Conservation (phyloP, 2,797 vertebrate genomes). For the Stomatorhinus walkeri region DNA sequence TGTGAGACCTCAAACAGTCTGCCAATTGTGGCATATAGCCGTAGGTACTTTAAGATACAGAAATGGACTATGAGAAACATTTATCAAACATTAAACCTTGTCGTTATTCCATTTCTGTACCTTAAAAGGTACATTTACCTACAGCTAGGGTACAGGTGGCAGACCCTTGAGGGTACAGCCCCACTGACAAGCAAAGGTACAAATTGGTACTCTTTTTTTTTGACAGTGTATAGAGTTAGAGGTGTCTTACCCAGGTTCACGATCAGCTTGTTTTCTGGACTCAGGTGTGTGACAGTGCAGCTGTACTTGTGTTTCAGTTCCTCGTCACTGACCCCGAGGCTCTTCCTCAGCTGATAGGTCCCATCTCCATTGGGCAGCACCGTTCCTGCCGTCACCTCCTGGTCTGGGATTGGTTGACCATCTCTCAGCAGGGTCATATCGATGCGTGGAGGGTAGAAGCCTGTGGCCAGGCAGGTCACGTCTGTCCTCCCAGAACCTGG, state of each 20-base stretch:
- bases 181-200: no score
- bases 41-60: no score
- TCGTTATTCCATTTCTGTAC: no score
- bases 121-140: no score
- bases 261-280: conserved; percentile 23
- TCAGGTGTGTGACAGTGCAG: conserved; percentile 25
- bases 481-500: neutral
- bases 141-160: no score
- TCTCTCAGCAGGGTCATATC: conserved; percentile 8
- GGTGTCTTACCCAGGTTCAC: neutral
- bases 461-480: conserved; percentile 26
- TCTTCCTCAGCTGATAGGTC: conserved; percentile 28
- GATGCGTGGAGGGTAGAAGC: conserved; percentile 30
- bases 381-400: conserved; percentile 15
- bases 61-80: no score
- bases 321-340: conserved; percentile 10
- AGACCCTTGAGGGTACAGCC: no score
- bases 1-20: no score
- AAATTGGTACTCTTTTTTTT: no score
- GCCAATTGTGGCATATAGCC: no score
- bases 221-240: neutral
- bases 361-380: conserved; percentile 25
- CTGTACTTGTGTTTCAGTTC: conserved; percentile 19
- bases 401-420: neutral
- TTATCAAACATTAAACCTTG: no score